These are phyloP conservation scores for Coptodon bakossiorum DNA, from an alignment of 2,113 vertebrate species.

Conservation along the genomic window DNA sequence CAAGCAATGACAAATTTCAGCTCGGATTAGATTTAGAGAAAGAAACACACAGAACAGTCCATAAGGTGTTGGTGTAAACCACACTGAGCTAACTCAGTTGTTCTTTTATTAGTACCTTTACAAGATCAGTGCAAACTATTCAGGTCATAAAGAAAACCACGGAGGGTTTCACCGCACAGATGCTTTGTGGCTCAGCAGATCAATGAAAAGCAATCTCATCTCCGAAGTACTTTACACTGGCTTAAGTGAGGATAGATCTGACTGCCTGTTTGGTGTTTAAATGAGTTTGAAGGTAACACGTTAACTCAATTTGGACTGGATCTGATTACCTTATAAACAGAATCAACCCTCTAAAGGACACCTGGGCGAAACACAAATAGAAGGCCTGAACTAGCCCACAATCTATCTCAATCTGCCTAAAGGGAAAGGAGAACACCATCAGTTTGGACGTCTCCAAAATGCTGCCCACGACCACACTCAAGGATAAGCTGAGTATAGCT, in stretches of 20 bases:
- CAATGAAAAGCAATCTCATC: constrained; percentile 4
- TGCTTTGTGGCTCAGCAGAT: neutral
- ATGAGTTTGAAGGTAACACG: neutral
- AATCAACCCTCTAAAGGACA: neutral
- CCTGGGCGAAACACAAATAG: neutral
- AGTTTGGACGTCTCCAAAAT: neutral
- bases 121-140: neutral
- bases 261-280: neutral
- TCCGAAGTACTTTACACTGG: neutral
- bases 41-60: neutral
- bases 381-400: neutral
- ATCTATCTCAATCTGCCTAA: neutral
- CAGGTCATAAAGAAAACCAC: neutral
- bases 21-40: neutral
- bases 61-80: neutral
- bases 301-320: neutral
- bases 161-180: neutral
- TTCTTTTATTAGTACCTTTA: neutral
- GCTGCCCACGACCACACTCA: neutral
- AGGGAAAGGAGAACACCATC: neutral
- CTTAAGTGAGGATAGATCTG: neutral
- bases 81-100: neutral
- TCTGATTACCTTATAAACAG: neutral
- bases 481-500: neutral
- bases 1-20: neutral